Conservation (phyloP, 2,797 vertebrate genomes). For the Trachurus trachurus region DNA sequence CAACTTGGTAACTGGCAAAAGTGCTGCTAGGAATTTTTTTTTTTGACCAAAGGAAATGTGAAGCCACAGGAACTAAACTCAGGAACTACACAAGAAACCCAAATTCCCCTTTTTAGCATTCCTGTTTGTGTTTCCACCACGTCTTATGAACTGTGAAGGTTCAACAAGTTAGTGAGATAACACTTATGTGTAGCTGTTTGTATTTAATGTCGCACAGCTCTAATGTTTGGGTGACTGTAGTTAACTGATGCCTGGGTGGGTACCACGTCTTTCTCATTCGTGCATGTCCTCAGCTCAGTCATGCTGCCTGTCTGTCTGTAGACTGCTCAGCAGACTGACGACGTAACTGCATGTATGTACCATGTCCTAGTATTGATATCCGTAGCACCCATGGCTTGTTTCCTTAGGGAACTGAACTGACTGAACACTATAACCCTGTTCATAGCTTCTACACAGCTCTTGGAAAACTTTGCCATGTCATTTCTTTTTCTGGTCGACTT, state of each 20-base stretch:
- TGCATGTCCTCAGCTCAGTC: too few relatives aligned
- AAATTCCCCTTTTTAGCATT: neutral
- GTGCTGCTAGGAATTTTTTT: neutral
- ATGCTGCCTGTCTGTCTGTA: neutral
- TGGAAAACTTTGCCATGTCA: constrained; percentile 34
- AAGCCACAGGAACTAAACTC: neutral
- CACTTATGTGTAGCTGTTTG: neutral
- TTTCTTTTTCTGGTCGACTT: constrained; percentile 31
- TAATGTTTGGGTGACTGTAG: neutral
- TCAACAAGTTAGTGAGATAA: neutral
- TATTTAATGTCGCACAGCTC: neutral
- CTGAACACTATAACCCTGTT: neutral
- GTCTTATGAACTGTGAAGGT: neutral
- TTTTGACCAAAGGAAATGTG: neutral
- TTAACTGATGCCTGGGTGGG: neutral
- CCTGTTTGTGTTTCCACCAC: constrained; percentile 10
- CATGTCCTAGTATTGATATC: neutral
- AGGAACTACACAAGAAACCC: neutral
- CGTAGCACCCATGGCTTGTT: neutral
- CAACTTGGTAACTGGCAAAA: neutral
- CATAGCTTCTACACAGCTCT: constrained; percentile 6
- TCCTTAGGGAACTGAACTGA: neutral
- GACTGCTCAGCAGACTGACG: neutral
- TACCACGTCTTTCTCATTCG: too few relatives aligned
- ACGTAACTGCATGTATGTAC: too few relatives aligned